Evolutionary conservation across 2,797 vertebrate species (phyloP).

Genomic region (Geotria australis): DNA sequence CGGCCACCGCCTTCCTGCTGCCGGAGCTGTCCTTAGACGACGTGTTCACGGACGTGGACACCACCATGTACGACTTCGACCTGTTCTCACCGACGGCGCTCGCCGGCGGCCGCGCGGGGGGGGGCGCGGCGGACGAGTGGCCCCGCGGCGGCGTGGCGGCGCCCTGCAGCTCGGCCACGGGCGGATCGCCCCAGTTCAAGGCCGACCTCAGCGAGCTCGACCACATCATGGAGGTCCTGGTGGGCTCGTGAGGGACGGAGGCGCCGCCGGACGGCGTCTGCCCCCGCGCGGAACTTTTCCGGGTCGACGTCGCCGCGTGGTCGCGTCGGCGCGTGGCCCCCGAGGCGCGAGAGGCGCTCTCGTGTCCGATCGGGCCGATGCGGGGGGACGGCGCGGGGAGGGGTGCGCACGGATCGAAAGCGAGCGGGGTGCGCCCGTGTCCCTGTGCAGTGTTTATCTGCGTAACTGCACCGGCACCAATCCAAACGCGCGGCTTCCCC

Average conservation of each 20-base stretch:
- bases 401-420: too few species aligned
- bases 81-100: background rate
- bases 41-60: background rate
- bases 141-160: background rate
- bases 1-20: background rate
- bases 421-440: too few species aligned
- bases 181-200: background rate
- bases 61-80: background rate
- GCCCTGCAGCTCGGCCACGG: background rate
- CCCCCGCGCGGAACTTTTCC: too few species aligned
- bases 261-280: too few species aligned
- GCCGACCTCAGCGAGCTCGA: background rate
- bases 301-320: too few species aligned
- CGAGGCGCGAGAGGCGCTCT: too few species aligned
- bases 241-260: background rate
- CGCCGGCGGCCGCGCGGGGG: background rate
- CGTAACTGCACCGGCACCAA: too few species aligned
- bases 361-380: too few species aligned
- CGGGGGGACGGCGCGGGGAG: too few species aligned
- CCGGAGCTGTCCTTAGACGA: background rate
- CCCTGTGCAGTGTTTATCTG: too few species aligned
- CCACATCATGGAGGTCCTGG: background rate
- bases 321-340: too few species aligned
- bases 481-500: too few species aligned
- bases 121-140: background rate